Evolutionary conservation across 2,888 invertebrate genomes (phyloP).

Genomic region (Thymelicus acteon): DNA sequence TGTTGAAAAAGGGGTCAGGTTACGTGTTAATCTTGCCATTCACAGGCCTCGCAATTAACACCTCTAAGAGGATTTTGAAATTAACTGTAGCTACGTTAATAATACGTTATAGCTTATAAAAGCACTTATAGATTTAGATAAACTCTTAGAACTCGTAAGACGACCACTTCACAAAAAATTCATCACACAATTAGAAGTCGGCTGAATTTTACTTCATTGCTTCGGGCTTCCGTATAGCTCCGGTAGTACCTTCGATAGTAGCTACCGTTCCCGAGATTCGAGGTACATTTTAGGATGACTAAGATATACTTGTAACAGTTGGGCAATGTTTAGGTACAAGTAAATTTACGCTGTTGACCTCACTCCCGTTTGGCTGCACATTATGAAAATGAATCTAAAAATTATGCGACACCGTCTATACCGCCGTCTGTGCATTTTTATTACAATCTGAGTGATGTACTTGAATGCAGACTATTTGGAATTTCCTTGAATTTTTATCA

Average conservation of each 20-base stretch:
- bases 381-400: conserved; percentile 82
- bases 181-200: too few species aligned
- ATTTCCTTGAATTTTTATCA: conserved; percentile 84
- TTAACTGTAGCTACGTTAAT: too few species aligned
- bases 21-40: too few species aligned
- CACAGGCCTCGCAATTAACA: too few species aligned
- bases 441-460: conserved; percentile 77
- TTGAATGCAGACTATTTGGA: conserved; percentile 78
- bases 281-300: conserved; percentile 19
- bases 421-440: conserved; percentile 77
- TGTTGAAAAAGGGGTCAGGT: too few species aligned
- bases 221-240: too few species aligned
- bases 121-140: too few species aligned
- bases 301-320: conserved; percentile 9
- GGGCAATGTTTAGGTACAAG: conserved; percentile 22
- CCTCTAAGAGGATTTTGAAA: too few species aligned
- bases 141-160: too few species aligned
- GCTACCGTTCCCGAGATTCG: neutral
- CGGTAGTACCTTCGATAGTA: neutral
- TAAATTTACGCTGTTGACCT: conserved; percentile 66
- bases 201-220: too few species aligned
- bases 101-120: too few species aligned
- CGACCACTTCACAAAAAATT: too few species aligned
- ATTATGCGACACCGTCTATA: conserved; percentile 73
- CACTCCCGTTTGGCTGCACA: conserved; percentile 76